A percentile compares a stretch with the other conserved stretches of the same genome.
Conservation (phyloP, 2,113 vertebrate species). For the Camelus bactrianus region DNA sequence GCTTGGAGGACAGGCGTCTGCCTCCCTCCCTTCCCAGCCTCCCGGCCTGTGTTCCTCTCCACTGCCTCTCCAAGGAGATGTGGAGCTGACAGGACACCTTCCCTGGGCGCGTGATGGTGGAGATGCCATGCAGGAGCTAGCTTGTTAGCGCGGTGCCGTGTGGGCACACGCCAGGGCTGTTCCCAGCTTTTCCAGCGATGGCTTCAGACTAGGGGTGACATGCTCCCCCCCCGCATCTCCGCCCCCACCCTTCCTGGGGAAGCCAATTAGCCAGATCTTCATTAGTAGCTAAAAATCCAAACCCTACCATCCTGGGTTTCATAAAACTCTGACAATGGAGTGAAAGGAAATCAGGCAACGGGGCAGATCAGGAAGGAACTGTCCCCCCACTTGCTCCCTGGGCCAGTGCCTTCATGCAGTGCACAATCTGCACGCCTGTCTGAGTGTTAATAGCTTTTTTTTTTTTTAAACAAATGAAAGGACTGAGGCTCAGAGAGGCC, state of each 20-base stretch:
- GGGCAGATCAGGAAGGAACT: background rate
- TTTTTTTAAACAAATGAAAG: background rate
- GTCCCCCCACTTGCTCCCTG: background rate
- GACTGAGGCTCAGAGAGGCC: background rate
- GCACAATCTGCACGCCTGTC: background rate
- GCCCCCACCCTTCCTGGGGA: slow-evolving; percentile 24
- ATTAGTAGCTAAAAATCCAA: slow-evolving; percentile 32
- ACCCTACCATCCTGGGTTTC: background rate
- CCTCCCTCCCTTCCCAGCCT: background rate
- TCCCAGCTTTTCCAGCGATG: background rate
- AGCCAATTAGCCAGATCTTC: slow-evolving; percentile 65
- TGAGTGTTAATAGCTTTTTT: background rate
- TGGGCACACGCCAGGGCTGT: slow-evolving; percentile 35
- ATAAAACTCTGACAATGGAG: background rate
- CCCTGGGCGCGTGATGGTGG: background rate
- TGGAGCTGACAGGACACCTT: slow-evolving; percentile 58
- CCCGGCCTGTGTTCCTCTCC: background rate
- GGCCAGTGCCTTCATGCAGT: background rate
- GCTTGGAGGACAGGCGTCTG: background rate
- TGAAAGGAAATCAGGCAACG: background rate
- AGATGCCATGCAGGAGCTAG: background rate
- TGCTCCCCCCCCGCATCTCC: background rate
- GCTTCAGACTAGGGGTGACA: slow-evolving; percentile 52
- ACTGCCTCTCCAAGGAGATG: slow-evolving; percentile 58
- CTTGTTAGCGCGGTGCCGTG: background rate